Evolutionary conservation across 2,888 invertebrate genomes (phyloP), one percentile per base, ranked within the genome.

Genomic region (Apeira syringaria): DNA sequence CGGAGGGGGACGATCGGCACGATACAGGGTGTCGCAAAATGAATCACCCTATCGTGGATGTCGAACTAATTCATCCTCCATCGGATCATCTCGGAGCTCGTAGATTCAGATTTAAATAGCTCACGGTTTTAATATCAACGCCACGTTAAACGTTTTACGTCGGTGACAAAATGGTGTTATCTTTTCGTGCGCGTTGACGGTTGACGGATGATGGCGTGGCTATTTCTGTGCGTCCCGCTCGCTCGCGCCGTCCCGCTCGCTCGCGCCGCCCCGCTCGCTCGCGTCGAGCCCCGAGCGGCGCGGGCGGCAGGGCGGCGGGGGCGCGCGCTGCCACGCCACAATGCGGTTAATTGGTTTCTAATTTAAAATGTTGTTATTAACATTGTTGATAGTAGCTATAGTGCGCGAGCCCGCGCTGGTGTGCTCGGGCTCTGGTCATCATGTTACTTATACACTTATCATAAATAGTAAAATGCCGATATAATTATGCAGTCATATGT

Each of bases 281-380:
- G 25, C 33, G 30, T 5, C 20, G 20, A 2, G 20, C 6, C 10
- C 25, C 13, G 10, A n/a, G n/a, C n/a, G 13, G 13, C 10, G 32
- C 18, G 10, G 13, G 18, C 12, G 4, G 26, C 7, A n/a, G n/a
- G n/a, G n/a, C 22, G 6, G 30, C 8, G 27, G 3, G 26, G 40
- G 33, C 29, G 20, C 30, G 31, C 3, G 15, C 2, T 24, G 40
- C n/a, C n/a, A 17, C 54, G 56, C 61, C 67, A 65, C 61, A 68
- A 66, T 62, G 58, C 62, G 64, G 61, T 61, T 67, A 67, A 67
- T 67, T 62, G 67, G 37, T 54, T 61, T 60, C 66, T 63, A 59
- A 61, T 66, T 60, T 47, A 24, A 36, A 44, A 34, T 33, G 27
- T 31, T 26, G 37, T 30, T 25, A 31, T 34, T 39, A 44, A 42